Evolutionary conservation across 1,140 invertebrate genomes (phyloP).

Genomic region (Diprion similis): DNA sequence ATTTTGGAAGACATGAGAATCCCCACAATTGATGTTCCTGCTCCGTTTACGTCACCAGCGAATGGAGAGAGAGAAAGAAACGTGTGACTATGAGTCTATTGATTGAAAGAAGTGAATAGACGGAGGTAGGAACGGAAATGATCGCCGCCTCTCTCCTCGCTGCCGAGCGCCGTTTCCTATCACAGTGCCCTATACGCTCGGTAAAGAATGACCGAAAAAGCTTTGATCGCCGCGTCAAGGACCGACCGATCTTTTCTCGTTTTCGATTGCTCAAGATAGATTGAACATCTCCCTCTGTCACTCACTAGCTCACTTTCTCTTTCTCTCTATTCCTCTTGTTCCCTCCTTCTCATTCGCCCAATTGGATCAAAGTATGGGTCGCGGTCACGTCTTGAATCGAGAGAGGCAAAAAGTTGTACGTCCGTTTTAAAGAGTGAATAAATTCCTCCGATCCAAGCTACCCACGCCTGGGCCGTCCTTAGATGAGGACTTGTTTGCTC

Average conservation of each 20-base stretch:
- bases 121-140: background rate
- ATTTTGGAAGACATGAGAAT: too few relatives aligned
- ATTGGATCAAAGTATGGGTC: background rate
- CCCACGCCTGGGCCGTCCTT: background rate
- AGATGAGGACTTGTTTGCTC: background rate
- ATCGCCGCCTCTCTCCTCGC: background rate
- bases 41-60: too few relatives aligned
- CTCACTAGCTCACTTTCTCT: too few relatives aligned
- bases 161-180: background rate
- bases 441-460: background rate
- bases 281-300: background rate
- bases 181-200: background rate
- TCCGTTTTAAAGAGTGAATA: background rate
- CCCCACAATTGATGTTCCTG: too few relatives aligned
- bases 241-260: background rate
- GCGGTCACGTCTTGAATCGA: slow-evolving; percentile 2
- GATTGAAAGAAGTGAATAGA: background rate
- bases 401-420: background rate
- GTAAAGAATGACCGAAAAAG: background rate
- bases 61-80: background rate
- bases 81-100: background rate
- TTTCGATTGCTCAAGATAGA: slow-evolving; percentile 5
- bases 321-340: too few relatives aligned
- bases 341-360: background rate
- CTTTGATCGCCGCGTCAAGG: background rate